Percentiles rank a stretch among this genome's conserved stretches.
These are phyloP conservation scores for Cantharis flavilabris DNA, from an alignment of 2,888 invertebrate species.

Conservation along the genomic window DNA sequence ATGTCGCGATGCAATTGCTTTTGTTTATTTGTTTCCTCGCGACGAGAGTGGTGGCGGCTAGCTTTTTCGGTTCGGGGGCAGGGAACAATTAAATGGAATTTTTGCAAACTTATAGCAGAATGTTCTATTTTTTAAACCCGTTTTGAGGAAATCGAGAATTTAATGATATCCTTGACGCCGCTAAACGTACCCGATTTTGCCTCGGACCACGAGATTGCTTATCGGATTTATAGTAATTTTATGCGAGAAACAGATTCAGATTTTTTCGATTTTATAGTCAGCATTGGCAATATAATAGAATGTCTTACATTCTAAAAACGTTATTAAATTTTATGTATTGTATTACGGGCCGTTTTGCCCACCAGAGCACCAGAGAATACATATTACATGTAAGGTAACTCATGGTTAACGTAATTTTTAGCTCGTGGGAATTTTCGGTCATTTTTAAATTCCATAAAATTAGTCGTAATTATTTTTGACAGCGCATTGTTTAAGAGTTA, in stretches of 20 bases:
- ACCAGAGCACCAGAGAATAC: constrained; percentile 7
- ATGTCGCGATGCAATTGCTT: too few species aligned
- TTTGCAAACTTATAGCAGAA: background rate
- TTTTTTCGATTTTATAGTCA: constrained; percentile 3
- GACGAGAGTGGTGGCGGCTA: background rate
- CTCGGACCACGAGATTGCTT: constrained; percentile 16
- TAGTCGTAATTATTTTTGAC: constrained; percentile 28
- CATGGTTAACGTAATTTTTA: constrained; percentile 20
- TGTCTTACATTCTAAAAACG: constrained; percentile 1
- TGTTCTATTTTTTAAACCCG: background rate
- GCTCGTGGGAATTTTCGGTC: constrained; percentile 1
- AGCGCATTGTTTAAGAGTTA: constrained; percentile 26
- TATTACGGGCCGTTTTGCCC: constrained; percentile 2
- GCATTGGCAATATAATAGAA: constrained; percentile 1
- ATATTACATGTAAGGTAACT: constrained; percentile 15
- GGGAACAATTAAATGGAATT: background rate
- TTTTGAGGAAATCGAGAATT: constrained; percentile 9
- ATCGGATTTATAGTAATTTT: constrained; percentile 24
- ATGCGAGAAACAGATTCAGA: constrained; percentile 13
- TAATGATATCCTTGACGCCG: constrained; percentile 6
- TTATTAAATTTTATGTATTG: constrained; percentile 14
- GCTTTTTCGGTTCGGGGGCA: background rate
- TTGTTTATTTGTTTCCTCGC: too few species aligned
- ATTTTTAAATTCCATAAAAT: constrained; percentile 19
- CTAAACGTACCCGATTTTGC: background rate